These are phyloP conservation scores for Melanophora roralis DNA, from an alignment of 2,888 invertebrate species.

Conservation along the genomic window DNA sequence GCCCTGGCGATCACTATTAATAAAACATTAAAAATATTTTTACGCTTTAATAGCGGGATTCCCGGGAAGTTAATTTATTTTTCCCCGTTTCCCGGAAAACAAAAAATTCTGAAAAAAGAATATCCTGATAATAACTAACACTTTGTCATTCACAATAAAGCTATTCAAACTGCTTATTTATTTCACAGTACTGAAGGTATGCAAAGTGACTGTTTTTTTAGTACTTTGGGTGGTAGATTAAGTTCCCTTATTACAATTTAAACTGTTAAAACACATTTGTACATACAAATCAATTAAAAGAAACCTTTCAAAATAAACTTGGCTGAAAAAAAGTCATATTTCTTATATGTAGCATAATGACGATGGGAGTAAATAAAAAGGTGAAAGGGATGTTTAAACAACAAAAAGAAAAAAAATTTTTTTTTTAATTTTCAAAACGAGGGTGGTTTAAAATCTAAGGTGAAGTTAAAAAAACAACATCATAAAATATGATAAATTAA, in stretches of 20 bases:
- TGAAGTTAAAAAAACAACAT: neutral
- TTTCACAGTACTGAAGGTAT: neutral
- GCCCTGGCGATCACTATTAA: too few species aligned
- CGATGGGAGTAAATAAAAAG: neutral
- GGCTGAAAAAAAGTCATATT: slow-evolving; percentile 4
- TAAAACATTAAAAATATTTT: too few species aligned
- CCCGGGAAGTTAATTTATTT: too few species aligned
- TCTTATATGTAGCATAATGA: neutral
- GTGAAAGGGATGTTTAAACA: neutral
- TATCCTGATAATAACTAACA: too few species aligned
- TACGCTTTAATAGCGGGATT: too few species aligned
- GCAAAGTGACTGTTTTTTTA: too few species aligned
- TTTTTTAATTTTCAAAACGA: too few species aligned
- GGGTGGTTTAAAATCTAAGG: neutral
- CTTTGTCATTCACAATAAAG: too few species aligned
- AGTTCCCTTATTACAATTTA: slow-evolving; percentile 2
- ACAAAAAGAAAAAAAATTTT: neutral
- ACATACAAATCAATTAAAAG: slow-evolving; percentile 44
- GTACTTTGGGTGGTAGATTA: slow-evolving; percentile 6
- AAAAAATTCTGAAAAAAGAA: too few species aligned
- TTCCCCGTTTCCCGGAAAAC: too few species aligned
- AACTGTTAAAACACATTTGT: slow-evolving; percentile 26
- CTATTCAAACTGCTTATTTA: neutral
- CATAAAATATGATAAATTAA: neutral
- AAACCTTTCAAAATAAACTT: slow-evolving; percentile 40